A percentile compares a stretch with the other conserved stretches of the same genome.
These are phyloP conservation scores for Bellardia pandia DNA, from an alignment of 2,888 invertebrate genomes.

Conservation along the genomic window DNA sequence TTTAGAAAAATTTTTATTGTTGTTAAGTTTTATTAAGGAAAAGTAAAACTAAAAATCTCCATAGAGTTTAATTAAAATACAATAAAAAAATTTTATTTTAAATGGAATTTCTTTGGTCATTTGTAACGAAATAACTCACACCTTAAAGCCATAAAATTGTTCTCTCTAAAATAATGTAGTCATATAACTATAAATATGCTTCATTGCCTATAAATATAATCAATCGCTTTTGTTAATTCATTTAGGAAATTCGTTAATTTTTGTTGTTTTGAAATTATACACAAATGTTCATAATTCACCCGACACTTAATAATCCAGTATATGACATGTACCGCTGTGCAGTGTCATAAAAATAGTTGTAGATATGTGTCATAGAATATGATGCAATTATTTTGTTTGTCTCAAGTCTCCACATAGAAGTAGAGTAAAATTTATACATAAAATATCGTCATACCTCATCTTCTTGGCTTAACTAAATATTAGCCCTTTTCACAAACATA, in stretches of 20 bases:
- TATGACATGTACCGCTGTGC: constrained; percentile 60
- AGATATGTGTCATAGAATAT: constrained; percentile 55
- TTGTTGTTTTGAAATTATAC: neutral
- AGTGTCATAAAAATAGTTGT: constrained; percentile 58
- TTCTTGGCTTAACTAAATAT: neutral
- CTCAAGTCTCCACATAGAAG: constrained; percentile 18
- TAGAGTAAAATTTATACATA: neutral
- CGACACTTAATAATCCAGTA: constrained; percentile 46
- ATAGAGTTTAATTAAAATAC: constrained; percentile 31
- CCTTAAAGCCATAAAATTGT: constrained; percentile 48
- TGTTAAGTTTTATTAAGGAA: neutral
- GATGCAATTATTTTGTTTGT: constrained; percentile 59
- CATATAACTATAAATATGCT: constrained; percentile 3
- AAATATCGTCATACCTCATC: constrained; percentile 5
- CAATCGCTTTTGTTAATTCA: constrained; percentile 51
- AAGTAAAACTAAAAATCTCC: constrained; percentile 3
- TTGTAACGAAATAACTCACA: constrained; percentile 48
- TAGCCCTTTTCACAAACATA: neutral
- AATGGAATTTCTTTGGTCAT: constrained; percentile 46
- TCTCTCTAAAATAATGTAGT: neutral
- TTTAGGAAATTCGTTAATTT: constrained; percentile 52
- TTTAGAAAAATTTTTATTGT: neutral
- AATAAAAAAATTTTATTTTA: constrained; percentile 5
- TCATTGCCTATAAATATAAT: constrained; percentile 34
- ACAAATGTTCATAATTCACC: constrained; percentile 35